These are phyloP conservation scores for Diloba caeruleocephala DNA, from an alignment of 2,888 invertebrate genomes.

Conservation along the genomic window DNA sequence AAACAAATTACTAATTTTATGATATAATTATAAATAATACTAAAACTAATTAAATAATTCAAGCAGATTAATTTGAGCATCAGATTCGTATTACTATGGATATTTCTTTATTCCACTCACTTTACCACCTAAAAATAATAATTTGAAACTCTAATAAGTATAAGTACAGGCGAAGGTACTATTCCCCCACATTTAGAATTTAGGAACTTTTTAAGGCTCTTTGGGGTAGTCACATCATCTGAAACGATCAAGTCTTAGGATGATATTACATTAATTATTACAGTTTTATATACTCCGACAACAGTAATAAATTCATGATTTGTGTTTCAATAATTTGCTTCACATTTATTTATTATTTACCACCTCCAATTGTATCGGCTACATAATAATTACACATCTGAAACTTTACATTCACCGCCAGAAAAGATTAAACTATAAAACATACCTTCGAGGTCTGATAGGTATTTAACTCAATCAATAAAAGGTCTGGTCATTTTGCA, in stretches of 20 bases:
- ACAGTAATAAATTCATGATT: constrained; percentile 6
- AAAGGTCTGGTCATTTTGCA: constrained; percentile 2
- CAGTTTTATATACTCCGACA: not conserved
- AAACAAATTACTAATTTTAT: constrained; percentile 68
- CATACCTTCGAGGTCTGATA: constrained; percentile 14
- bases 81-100: constrained; percentile 68
- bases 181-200: constrained; percentile 11
- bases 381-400: constrained; percentile 11
- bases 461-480: constrained; percentile 9
- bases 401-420: not conserved
- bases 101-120: constrained; percentile 71
- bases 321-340: not conserved
- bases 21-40: constrained; percentile 68
- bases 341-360: not conserved
- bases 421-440: constrained; percentile 5
- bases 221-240: not conserved
- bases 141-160: constrained; percentile 71
- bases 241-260: constrained; percentile 1
- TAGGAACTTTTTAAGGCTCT: constrained; percentile 29
- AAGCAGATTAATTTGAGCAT: constrained; percentile 86
- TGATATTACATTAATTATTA: not conserved
- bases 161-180: not conserved
- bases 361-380: not conserved
- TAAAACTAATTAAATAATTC: constrained; percentile 68
- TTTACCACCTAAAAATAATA: constrained; percentile 75